Conservation (phyloP, 2,113 vertebrate genomes). For the Pitta sordida region DNA sequence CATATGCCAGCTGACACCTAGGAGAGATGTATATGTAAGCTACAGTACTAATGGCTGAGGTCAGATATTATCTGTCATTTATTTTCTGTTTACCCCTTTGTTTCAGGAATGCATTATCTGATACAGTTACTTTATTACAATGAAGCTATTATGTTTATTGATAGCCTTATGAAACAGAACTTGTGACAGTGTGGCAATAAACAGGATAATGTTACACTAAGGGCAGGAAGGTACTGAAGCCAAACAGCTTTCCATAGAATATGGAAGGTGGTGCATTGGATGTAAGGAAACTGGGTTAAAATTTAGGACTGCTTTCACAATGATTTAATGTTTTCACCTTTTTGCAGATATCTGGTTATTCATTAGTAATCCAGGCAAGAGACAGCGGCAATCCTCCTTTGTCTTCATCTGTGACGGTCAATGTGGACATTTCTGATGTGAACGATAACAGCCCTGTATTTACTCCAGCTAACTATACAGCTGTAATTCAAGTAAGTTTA, state of each 20-base stretch:
- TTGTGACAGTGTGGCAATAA: not conserved
- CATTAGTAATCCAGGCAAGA: slow-evolving; percentile 84
- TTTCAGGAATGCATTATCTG: not conserved
- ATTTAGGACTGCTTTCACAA: not conserved
- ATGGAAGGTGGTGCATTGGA: not conserved
- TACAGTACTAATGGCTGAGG: not conserved
- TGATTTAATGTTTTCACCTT: slow-evolving; percentile 7
- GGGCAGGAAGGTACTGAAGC: not conserved
- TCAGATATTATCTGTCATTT: not conserved
- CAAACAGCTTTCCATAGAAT: not conserved
- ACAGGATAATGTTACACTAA: not conserved
- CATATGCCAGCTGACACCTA: not conserved
- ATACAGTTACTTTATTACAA: not conserved
- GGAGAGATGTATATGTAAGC: not conserved
- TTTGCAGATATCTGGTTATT: slow-evolving; percentile 87
- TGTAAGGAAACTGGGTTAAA: not conserved
- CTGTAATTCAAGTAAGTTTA: slow-evolving; percentile 89
- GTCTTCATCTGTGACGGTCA: slow-evolving; percentile 89
- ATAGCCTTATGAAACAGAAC: not conserved
- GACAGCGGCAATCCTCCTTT: slow-evolving; percentile 86
- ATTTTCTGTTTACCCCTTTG: not conserved
- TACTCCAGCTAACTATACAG: slow-evolving; percentile 87
- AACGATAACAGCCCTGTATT: slow-evolving; percentile 94
- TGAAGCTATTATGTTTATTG: not conserved
- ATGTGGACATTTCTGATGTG: slow-evolving; percentile 92